These are phyloP conservation scores for Anolis carolinensis DNA, from an alignment of 2,113 vertebrate species.

Conservation along the genomic window DNA sequence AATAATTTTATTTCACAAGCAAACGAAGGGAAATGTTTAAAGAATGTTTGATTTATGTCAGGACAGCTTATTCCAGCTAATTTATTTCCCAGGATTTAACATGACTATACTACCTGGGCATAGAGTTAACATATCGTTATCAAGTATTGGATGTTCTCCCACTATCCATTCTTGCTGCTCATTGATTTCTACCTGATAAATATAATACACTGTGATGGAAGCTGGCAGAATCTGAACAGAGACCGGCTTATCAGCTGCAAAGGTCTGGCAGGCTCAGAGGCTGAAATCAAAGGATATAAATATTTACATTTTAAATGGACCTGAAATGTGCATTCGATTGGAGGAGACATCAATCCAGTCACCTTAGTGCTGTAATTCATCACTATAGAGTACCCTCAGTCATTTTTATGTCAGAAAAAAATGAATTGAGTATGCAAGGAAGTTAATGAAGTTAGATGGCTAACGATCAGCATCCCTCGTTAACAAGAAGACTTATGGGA, in stretches of 20 bases:
- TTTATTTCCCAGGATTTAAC: slow-evolving; percentile 33
- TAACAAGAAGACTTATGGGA: not conserved
- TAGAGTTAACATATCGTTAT: slow-evolving; percentile 27
- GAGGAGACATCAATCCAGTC: slow-evolving; percentile 20
- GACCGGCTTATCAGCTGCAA: slow-evolving; percentile 45
- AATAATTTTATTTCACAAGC: slow-evolving; percentile 29
- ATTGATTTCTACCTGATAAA: slow-evolving; percentile 46
- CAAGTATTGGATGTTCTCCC: not conserved
- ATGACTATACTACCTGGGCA: slow-evolving; percentile 34
- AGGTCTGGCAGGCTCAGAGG: slow-evolving; percentile 48
- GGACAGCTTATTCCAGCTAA: not conserved
- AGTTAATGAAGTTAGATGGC: not conserved
- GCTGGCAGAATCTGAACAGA: slow-evolving; percentile 54
- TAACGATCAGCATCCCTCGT: not conserved
- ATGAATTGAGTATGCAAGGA: fast-evolving
- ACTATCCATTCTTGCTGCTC: slow-evolving; percentile 11
- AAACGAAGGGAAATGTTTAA: slow-evolving; percentile 25
- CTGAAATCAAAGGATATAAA: slow-evolving; percentile 59
- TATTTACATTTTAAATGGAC: slow-evolving; percentile 56
- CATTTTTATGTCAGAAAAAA: slow-evolving; percentile 4
- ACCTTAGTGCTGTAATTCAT: not conserved
- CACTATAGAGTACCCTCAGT: not conserved
- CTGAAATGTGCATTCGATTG: not conserved
- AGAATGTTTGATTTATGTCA: slow-evolving; percentile 40
- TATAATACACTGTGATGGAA: slow-evolving; percentile 38